These are phyloP conservation scores for Megathymus violae DNA, from an alignment of 1,140 invertebrate genomes.

Conservation along the genomic window DNA sequence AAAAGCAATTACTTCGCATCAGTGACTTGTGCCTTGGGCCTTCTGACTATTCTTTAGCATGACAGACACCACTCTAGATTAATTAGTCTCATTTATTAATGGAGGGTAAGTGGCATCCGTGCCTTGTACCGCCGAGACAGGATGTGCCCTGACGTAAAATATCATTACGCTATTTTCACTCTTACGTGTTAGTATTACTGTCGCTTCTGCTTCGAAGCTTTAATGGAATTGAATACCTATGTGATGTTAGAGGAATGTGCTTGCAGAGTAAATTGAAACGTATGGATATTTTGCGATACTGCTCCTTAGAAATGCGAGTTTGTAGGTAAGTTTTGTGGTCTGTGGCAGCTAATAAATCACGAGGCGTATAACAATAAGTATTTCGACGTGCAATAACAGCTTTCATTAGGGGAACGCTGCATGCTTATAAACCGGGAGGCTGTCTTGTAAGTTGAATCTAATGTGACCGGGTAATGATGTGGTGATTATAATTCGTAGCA, in stretches of 20 bases:
- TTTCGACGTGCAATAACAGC: constrained; percentile 41
- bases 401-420: constrained; percentile 44
- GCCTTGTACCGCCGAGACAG: constrained; percentile 39
- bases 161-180: constrained; percentile 11
- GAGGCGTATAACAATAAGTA: constrained; percentile 26
- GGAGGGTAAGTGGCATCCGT: constrained; percentile 60
- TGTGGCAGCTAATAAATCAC: constrained; percentile 34
- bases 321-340: constrained; percentile 3
- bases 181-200: constrained; percentile 18
- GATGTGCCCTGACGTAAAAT: constrained; percentile 30
- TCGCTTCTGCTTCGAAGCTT: constrained; percentile 11
- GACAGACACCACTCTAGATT: constrained; percentile 76
- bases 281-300: constrained; percentile 29
- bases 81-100: constrained; percentile 78
- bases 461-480: constrained; percentile 36
- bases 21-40: constrained; percentile 57
- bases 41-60: constrained; percentile 75
- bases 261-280: constrained; percentile 28
- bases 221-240: constrained; percentile 16
- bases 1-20: constrained; percentile 72
- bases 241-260: constrained; percentile 26
- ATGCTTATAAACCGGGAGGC: constrained; percentile 35
- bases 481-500: constrained; percentile 37
- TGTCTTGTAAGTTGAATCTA: constrained; percentile 38
- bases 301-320: constrained; percentile 1